A percentile compares a stretch with the other conserved stretches of the same genome.
Conservation (phyloP, 2,888 invertebrate species). For the Macrophya annulata region DNA sequence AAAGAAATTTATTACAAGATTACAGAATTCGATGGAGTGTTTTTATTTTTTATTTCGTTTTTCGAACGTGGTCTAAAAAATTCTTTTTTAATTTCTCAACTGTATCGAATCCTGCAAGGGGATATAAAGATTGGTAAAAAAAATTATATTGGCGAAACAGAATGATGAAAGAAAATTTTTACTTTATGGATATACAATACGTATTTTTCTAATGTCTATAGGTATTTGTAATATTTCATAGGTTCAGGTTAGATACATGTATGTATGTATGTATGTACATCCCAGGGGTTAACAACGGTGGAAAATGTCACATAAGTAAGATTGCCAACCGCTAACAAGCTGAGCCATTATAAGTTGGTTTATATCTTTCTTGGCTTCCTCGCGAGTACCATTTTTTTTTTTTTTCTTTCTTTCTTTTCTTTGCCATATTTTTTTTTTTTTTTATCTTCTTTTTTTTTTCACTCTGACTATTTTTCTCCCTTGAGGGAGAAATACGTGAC, state of each 20-base stretch:
- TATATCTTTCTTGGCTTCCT: conserved; percentile 48
- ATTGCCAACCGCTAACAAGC: conserved; percentile 51
- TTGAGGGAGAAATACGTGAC: conserved; percentile 25
- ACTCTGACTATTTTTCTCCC: not conserved
- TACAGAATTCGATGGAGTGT: not conserved
- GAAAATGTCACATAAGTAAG: conserved; percentile 12
- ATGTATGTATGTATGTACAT: not conserved
- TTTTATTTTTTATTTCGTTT: not conserved
- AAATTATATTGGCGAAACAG: too few relatives aligned
- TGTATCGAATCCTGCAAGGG: too few relatives aligned
- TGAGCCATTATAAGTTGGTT: conserved; percentile 50
- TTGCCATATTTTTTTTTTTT: not conserved
- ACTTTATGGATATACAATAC: too few relatives aligned
- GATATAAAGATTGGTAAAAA: too few relatives aligned
- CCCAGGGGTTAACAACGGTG: conserved; percentile 28
- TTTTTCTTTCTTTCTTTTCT: not conserved
- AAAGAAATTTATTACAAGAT: not conserved
- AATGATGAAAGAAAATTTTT: too few relatives aligned
- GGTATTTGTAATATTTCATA: conserved; percentile 10
- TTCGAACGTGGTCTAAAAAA: not conserved
- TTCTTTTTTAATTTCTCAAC: not conserved
- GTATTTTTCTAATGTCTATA: not conserved
- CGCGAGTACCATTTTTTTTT: not conserved
- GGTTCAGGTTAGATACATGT: not conserved
- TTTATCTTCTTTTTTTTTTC: not conserved